Conservation (phyloP, 2,113 vertebrate species). For the Amazona guildingii region DNA sequence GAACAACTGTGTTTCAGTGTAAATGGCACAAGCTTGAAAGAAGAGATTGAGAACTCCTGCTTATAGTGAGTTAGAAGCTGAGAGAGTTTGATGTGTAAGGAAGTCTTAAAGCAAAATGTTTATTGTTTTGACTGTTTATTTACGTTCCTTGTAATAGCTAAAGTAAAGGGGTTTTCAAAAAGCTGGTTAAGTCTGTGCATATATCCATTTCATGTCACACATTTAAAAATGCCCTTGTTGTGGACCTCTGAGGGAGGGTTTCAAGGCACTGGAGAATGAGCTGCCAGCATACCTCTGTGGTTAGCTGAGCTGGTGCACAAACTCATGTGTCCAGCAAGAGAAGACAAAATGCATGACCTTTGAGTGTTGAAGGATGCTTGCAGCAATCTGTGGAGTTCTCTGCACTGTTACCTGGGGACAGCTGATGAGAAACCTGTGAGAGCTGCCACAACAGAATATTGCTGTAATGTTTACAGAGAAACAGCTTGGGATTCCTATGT, state of each 20-base stretch:
- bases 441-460: background rate
- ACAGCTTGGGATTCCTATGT: background rate
- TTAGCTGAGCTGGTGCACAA: background rate
- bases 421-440: background rate
- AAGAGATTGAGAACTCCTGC: background rate
- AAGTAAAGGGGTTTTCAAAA: background rate
- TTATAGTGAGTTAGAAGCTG: background rate
- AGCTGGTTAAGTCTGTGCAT: background rate
- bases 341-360: background rate
- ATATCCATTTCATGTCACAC: background rate
- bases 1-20: background rate
- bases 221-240: background rate
- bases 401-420: background rate
- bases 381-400: accelerated
- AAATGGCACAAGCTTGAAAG: background rate
- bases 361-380: background rate
- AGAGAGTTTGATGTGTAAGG: background rate
- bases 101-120: background rate
- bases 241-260: background rate
- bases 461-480: background rate
- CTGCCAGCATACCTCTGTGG: background rate
- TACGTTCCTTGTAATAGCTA: background rate
- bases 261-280: background rate
- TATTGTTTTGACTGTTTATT: background rate
- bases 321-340: accelerated